Evolutionary conservation across 1,140 invertebrate genomes (phyloP).

Genomic region (Venustaconcha ellipsiformis): DNA sequence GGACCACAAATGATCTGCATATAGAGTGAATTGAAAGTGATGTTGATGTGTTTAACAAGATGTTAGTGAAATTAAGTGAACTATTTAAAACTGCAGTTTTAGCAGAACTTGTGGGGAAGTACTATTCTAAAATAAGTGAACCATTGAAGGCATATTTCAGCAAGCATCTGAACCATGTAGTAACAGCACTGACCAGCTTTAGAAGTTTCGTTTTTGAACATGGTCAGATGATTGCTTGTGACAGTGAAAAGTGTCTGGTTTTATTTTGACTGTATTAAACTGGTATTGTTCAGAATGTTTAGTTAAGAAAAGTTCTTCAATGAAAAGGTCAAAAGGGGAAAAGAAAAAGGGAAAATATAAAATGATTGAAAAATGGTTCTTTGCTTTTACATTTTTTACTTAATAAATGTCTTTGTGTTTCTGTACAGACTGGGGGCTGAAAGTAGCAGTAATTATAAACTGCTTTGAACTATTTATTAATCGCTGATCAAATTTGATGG

Average conservation of each 20-base stretch:
- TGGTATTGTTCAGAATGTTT: slow-evolving; percentile 17
- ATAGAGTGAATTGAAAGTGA: slow-evolving; percentile 7
- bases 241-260: slow-evolving; percentile 15
- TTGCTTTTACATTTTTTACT: too few species aligned
- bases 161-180: neutral
- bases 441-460: too few species aligned
- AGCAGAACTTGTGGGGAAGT: slow-evolving; percentile 14
- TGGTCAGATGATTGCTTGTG: slow-evolving; percentile 13
- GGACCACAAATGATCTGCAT: slow-evolving; percentile 3
- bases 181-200: neutral
- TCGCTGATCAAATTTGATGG: too few species aligned
- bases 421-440: too few species aligned
- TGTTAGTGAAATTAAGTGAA: slow-evolving; percentile 1
- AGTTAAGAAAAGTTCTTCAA: neutral
- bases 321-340: too few species aligned
- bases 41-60: neutral
- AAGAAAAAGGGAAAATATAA: too few species aligned
- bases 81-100: slow-evolving; percentile 3
- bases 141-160: neutral
- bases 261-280: slow-evolving; percentile 16
- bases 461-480: too few species aligned
- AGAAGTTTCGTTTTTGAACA: slow-evolving; percentile 7
- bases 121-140: neutral
- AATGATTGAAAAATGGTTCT: too few species aligned
- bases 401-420: too few species aligned